These are phyloP conservation scores for Fragum fragum DNA, from an alignment of 2,888 invertebrate genomes.

Conservation along the genomic window DNA sequence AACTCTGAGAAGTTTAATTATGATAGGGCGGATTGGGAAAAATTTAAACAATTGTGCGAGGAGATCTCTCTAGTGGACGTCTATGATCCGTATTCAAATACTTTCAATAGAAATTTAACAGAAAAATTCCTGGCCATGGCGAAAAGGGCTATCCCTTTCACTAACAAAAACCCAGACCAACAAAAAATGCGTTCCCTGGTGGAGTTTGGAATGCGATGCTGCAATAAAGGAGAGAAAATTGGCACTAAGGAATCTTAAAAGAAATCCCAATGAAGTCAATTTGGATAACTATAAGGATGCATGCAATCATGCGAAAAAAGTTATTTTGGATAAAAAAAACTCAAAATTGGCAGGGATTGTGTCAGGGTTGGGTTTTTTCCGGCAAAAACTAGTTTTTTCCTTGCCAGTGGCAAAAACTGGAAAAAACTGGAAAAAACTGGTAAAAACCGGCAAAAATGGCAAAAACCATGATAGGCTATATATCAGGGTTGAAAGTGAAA, in stretches of 20 bases:
- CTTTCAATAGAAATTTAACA: neutral
- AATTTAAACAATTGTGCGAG: neutral
- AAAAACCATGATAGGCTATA: no score
- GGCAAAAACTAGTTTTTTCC: no score
- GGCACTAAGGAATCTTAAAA: slow-evolving; percentile 19
- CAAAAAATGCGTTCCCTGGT: slow-evolving; percentile 7
- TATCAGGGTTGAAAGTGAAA: no score
- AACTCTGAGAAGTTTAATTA: neutral
- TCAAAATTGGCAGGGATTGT: slow-evolving; percentile 27
- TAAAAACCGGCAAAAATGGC: no score
- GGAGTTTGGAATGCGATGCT: slow-evolving; percentile 11
- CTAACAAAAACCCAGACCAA: neutral
- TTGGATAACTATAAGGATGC: slow-evolving; percentile 10
- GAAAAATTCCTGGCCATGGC: neutral
- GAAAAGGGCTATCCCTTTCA: neutral
- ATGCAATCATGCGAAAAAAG: neutral
- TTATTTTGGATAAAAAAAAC: neutral
- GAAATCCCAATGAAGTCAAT: slow-evolving; percentile 24
- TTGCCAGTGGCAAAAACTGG: no score
- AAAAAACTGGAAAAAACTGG: no score
- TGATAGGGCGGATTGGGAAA: slow-evolving; percentile 18
- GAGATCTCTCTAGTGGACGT: neutral
- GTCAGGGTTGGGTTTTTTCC: no score
- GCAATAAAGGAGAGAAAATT: slow-evolving; percentile 18
- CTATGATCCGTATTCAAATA: neutral